Conservation (phyloP, 1,140 invertebrate genomes). For the Tetragonula clypearis region DNA sequence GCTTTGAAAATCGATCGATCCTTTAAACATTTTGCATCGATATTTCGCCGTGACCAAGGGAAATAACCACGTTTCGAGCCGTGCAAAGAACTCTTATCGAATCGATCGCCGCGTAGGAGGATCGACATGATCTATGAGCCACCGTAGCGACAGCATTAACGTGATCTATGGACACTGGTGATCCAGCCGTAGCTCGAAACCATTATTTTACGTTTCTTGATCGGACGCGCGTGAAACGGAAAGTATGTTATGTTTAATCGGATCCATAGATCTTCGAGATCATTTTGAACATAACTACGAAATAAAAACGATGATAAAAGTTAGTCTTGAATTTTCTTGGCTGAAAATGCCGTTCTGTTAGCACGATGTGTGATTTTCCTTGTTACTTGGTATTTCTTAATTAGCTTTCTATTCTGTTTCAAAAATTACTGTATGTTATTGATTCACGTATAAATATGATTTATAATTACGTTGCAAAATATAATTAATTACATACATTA, state of each 20-base stretch:
- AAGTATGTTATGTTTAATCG: conserved; percentile 46
- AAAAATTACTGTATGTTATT: too few species aligned
- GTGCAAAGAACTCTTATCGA: conserved; percentile 39
- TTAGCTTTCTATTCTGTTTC: too few species aligned
- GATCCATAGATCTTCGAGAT: conserved; percentile 36
- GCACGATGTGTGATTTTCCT: neutral
- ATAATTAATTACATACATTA: too few species aligned
- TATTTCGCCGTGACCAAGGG: conserved; percentile 16
- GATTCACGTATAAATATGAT: too few species aligned
- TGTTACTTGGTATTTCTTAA: too few species aligned
- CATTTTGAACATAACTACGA: neutral
- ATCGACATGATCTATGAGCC: conserved; percentile 62
- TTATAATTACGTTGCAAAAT: too few species aligned
- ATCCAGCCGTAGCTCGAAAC: conserved; percentile 17
- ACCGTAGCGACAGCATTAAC: conserved; percentile 62
- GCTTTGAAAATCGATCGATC: too few species aligned
- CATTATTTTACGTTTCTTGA: conserved; percentile 44
- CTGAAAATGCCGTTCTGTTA: too few species aligned
- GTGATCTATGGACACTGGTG: conserved; percentile 56
- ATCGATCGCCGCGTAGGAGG: conserved; percentile 56
- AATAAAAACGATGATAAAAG: neutral
- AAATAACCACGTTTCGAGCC: conserved; percentile 33
- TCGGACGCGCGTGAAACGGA: conserved; percentile 44
- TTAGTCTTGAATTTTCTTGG: neutral
- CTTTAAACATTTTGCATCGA: too few species aligned